Evolutionary conservation across 2,797 vertebrate genomes (phyloP).

Genomic region (Aldrovandia affinis): DNA sequence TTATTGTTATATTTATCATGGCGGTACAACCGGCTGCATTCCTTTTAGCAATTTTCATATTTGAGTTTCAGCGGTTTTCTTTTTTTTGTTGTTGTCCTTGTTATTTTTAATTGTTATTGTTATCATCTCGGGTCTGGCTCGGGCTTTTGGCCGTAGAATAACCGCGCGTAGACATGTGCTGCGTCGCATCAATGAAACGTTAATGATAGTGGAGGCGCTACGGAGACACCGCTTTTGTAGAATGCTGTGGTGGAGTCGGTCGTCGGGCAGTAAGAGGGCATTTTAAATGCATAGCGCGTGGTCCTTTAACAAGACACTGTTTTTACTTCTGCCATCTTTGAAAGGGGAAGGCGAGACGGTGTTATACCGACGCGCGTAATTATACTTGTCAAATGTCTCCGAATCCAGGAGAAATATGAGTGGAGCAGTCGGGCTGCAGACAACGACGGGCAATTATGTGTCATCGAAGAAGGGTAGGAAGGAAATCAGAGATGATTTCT

Average conservation of each 20-base stretch:
- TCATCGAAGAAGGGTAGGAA: not conserved
- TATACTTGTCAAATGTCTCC: constrained; percentile 23
- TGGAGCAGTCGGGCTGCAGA: not conserved
- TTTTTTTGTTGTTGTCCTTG: too few relatives aligned
- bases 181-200: not conserved
- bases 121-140: not conserved
- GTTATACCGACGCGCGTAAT: not conserved
- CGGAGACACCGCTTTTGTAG: not conserved
- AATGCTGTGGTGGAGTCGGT: not conserved
- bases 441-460: constrained; percentile 6
- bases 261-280: constrained; percentile 9
- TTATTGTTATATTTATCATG: not conserved
- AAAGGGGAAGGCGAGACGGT: not conserved
- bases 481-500: not conserved
- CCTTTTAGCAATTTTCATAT: not conserved
- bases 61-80: not conserved
- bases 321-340: constrained; percentile 21
- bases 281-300: constrained; percentile 3
- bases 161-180: not conserved
- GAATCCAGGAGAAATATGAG: not conserved
- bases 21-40: not conserved
- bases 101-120: not conserved
- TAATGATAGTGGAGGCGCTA: not conserved
- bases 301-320: constrained; percentile 12
- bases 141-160: not conserved